Evolutionary conservation across 2,797 vertebrate species (phyloP).

Genomic region (Rhinatrema bivittatum): DNA sequence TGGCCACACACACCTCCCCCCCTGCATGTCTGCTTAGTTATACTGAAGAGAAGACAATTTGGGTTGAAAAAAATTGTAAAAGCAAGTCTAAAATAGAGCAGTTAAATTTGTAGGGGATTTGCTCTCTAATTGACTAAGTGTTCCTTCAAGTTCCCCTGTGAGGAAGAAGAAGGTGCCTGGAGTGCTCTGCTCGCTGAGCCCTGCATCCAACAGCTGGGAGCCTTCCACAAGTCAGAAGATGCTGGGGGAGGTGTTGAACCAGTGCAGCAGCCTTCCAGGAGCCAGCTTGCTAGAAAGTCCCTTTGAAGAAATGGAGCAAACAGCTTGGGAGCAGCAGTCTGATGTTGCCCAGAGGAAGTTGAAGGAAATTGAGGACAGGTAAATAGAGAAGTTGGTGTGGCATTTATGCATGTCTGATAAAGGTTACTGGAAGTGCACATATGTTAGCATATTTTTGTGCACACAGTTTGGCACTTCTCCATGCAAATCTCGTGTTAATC

Average conservation of each 20-base stretch:
- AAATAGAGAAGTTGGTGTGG: constrained; percentile 32
- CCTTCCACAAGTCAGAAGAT: constrained; percentile 45
- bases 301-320: constrained; percentile 64
- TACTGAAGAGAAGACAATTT: neutral
- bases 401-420: too few relatives aligned
- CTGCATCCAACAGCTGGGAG: constrained; percentile 42
- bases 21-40: too few relatives aligned
- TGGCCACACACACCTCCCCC: too few relatives aligned
- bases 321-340: constrained; percentile 51
- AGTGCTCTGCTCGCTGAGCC: constrained; percentile 39
- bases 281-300: constrained; percentile 42
- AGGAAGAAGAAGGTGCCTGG: constrained; percentile 56
- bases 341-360: constrained; percentile 56
- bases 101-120: neutral
- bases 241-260: constrained; percentile 36
- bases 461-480: too few relatives aligned
- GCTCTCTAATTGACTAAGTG: constrained; percentile 7
- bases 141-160: constrained; percentile 46
- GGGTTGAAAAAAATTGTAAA: neutral
- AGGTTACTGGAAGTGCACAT: too few relatives aligned
- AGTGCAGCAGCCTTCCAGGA: constrained; percentile 31
- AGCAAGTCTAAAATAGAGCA: constrained; percentile 3
- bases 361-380: constrained; percentile 65
- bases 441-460: too few relatives aligned
- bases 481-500: too few relatives aligned